A percentile compares a stretch with the other conserved stretches of the same genome.
phyloP scores from a whole-genome alignment of 2,888 invertebrate genomes.

The Hirtodrosophila alboralis region DNA sequence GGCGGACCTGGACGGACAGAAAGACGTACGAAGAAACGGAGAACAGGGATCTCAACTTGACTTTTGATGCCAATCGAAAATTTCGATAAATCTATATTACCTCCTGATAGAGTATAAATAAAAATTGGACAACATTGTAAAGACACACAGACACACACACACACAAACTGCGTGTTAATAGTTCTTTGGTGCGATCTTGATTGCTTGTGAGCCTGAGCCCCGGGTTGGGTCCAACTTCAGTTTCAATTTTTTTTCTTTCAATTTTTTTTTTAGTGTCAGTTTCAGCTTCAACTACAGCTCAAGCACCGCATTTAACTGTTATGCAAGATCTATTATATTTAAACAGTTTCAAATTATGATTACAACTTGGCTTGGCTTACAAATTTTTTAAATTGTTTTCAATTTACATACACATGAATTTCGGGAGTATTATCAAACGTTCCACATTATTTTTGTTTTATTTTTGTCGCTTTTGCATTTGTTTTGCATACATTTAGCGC shows the following conservation, averaged over 20 bases:
- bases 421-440: slow-evolving; percentile 11
- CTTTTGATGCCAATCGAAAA: no score
- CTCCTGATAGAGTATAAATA: no score
- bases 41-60: no score
- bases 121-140: background rate
- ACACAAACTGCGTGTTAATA: slow-evolving; percentile 31
- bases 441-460: no score
- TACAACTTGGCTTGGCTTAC: slow-evolving; percentile 11
- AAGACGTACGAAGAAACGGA: no score
- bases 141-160: slow-evolving; percentile 1
- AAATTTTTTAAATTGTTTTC: slow-evolving; percentile 15
- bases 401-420: slow-evolving; percentile 25
- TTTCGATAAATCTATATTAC: no score
- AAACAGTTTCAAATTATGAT: slow-evolving; percentile 24
- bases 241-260: no score
- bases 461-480: slow-evolving; percentile 2
- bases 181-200: slow-evolving; percentile 33
- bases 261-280: slow-evolving; percentile 3
- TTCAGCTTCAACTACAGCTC: background rate
- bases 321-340: slow-evolving; percentile 33
- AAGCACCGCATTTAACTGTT: slow-evolving; percentile 2
- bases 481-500: slow-evolving; percentile 36
- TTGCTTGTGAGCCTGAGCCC: background rate
- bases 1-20: no score
- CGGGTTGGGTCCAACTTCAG: no score